A percentile compares a stretch with the other conserved stretches of the same genome.
Conservation (phyloP, 30 jellyfish, hydroid and myxozoan species). For the Clytia hemisphaerica region DNA sequence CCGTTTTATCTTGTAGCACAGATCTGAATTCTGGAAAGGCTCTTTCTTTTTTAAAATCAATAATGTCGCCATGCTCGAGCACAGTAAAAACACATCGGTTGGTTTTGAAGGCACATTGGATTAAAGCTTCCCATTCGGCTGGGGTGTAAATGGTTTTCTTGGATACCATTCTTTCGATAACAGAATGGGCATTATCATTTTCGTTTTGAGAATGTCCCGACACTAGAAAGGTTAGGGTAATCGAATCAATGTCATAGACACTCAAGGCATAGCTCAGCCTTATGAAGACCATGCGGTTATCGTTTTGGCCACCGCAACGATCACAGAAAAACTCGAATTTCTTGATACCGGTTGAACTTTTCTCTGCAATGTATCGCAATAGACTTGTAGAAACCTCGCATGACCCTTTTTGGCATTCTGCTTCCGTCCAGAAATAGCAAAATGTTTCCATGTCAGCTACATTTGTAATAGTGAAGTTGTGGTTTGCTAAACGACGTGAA, state of each 20-base stretch:
- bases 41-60: neutral
- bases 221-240: neutral
- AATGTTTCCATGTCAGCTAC: neutral
- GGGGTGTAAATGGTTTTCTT: neutral
- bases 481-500: too few relatives aligned
- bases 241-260: neutral
- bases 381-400: neutral
- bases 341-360: neutral
- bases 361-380: neutral
- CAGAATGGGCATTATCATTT: neutral
- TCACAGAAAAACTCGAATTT: neutral
- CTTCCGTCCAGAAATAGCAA: neutral
- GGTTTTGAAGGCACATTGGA: too few relatives aligned
- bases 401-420: neutral
- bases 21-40: conserved; percentile 9
- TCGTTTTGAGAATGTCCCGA: neutral
- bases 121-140: too few relatives aligned
- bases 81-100: neutral
- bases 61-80: neutral
- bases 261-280: neutral
- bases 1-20: too few relatives aligned
- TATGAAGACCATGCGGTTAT: neutral
- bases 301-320: neutral
- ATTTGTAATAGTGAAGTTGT: neutral
- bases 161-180: neutral